Evolutionary conservation across 2,797 vertebrate genomes (phyloP).

Genomic region (Chelonia mydas): DNA sequence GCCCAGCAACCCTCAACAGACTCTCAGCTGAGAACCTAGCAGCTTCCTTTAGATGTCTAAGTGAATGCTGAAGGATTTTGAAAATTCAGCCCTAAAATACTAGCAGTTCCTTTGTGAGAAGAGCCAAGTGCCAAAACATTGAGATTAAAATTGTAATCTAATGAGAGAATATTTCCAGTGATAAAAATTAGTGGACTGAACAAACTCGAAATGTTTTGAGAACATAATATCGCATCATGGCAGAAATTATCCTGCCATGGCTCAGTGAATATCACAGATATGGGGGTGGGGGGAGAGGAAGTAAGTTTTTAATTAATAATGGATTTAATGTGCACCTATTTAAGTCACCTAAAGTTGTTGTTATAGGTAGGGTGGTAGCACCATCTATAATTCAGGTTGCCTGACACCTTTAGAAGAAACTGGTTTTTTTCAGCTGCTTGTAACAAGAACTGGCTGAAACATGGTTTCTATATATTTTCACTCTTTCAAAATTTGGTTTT

Average conservation of each 20-base stretch:
- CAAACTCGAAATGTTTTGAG: not conserved
- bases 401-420: not conserved
- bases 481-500: not conserved
- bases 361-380: not conserved
- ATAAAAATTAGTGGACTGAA: not conserved
- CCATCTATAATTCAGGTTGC: not conserved
- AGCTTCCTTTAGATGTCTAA: not conserved
- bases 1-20: not conserved
- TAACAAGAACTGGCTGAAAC: not conserved
- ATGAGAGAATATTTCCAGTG: not conserved
- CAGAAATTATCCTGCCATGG: not conserved
- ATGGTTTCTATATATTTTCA: not conserved
- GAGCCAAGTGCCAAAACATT: not conserved
- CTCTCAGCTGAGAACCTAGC: not conserved
- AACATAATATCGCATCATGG: not conserved
- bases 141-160: too few relatives aligned
- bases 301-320: not conserved
- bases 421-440: not conserved
- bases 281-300: rapidly evolving
- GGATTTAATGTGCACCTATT: not conserved
- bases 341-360: not conserved
- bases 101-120: not conserved
- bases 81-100: not conserved
- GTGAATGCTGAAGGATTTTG: not conserved
- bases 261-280: not conserved